Base-by-base conservation (phyloP, 2,888 invertebrate genomes). In the Euspilapteryx auroguttella region DNA sequence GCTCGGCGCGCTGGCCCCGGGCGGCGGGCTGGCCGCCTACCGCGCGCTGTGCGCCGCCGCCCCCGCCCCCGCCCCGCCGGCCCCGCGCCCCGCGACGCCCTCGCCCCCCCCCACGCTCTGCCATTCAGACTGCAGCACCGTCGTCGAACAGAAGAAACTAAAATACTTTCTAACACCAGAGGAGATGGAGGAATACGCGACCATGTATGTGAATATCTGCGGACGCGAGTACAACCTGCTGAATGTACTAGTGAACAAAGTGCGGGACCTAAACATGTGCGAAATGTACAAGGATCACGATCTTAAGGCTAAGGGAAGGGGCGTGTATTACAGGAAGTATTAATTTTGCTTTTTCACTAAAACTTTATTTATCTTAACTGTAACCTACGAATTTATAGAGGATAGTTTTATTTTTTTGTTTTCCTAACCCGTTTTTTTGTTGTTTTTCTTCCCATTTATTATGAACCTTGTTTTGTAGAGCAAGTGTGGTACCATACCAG, bases 281-380 rank as follows among this genome's bases (percentile, higher is more conserved):
- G 49, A 54, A 27, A 37, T 34, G 13, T 58, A 51, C 30, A 54
- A 48, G 31, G 42, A 61, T 35, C 37, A 52, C 27, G 46, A 54
- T 27, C 27, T 39, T 0, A 57, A 49, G 30, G 49, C 47, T n/a
- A 34, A 55, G n/a, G 63, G 61, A 5, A 42, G 63, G 24, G 62
- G 50, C 8, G 41, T 28, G 10, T n/a, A 13, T 10, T n/a, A 15
- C 10, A 29, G 29, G 17, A 17, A 17, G 17, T 17, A 17, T 17
- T 21, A 20, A 14, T 21, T 27, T 1, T 10, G 10, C 4, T 14
- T 27, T 27, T 27, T 15, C 10, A 27, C 10, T 4, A 6, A 12
- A 15, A 10, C 20, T 15, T 14, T 13, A 5, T 23, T n/a, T 11
- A n/a, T 23, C 10, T 23, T 23, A n/a, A n/a, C n/a, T 6, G 7